Evolutionary conservation across 2,113 vertebrate genomes (phyloP), one percentile per base, ranked within the genome.

Genomic region (Phaetusa simplex): DNA sequence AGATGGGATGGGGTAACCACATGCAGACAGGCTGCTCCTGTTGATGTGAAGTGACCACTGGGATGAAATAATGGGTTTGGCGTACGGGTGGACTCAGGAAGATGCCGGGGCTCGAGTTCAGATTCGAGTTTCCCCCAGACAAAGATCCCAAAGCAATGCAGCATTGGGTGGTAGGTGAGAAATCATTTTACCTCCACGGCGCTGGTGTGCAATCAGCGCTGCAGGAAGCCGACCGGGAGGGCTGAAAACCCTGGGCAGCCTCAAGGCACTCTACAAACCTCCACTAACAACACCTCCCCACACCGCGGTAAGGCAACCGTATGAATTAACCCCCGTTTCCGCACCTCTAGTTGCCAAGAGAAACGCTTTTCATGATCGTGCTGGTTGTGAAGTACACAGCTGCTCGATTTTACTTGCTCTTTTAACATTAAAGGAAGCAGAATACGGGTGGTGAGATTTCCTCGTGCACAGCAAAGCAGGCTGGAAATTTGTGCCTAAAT

Each of bases 261-360:
- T 43, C 45, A 50, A 16, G 19, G 72, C 42, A 14, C 40, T 36
- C 40, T 76, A 36, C 66, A 92, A 61, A 36, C 56, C 40, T 52
- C 30, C 40, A 8, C 21, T 70, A 62, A 50, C 20, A 11, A 29
- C 40, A 22, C 30, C 30, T 49, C 49, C 40, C 4, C 1, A n/a
- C 36, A 32, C 36, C 1, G 1, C 78, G 67, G 43, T 20, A 34
- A 55, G 36, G 58, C 71, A 73, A 15, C 38, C 8, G 2, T 11
- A 17, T 3, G 55, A 59, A 58, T 34, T 42, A 74, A 50, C 61
- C 61, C 59, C 13, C 47, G 9, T 81, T 74, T 78, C 76, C 93
- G 88, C 88, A 84, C 42, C 86, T 86, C 19, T 24, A 36, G 69
- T 88, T 93, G 90, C 88, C 92, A 95, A 66, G 92, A 95, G 92